phyloP scores from a whole-genome alignment of 2,888 invertebrate genomes.

The Lapara coniferarum region DNA sequence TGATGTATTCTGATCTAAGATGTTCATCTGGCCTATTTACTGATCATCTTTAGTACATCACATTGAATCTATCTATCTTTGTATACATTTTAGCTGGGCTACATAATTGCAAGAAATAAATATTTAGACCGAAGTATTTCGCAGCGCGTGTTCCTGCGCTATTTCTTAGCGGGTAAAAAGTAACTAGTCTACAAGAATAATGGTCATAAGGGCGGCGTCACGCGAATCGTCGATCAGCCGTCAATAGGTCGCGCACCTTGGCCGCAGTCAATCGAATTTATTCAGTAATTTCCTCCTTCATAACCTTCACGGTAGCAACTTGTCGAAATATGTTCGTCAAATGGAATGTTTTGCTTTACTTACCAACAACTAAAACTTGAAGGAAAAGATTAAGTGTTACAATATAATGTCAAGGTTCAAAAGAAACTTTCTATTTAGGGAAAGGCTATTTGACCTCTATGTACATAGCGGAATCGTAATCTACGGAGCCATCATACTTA shows the following conservation, averaged over 20 bases:
- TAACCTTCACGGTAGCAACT: constrained; percentile 61
- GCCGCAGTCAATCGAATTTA: constrained; percentile 75
- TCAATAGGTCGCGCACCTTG: constrained; percentile 54
- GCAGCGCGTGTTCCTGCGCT: constrained; percentile 25
- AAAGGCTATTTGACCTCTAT: too few relatives aligned
- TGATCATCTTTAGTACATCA: too few relatives aligned
- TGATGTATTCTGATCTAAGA: too few relatives aligned
- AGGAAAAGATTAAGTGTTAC: not conserved
- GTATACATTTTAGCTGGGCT: too few relatives aligned
- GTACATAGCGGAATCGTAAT: too few relatives aligned
- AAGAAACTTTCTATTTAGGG: too few relatives aligned
- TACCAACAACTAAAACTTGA: constrained; percentile 2
- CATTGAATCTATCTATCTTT: too few relatives aligned
- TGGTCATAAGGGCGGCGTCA: constrained; percentile 49
- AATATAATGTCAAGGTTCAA: not conserved
- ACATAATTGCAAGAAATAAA: not conserved
- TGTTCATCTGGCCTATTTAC: too few relatives aligned
- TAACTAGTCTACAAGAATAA: constrained; percentile 36
- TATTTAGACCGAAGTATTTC: constrained; percentile 18
- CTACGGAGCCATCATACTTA: too few relatives aligned
- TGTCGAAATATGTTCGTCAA: constrained; percentile 59
- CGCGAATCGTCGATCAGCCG: constrained; percentile 73
- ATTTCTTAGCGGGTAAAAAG: constrained; percentile 27
- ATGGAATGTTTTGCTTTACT: constrained; percentile 47
- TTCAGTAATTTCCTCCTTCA: constrained; percentile 71